Conservation (phyloP, 2,113 vertebrate genomes). For the Acanthochromis polyacanthus region DNA sequence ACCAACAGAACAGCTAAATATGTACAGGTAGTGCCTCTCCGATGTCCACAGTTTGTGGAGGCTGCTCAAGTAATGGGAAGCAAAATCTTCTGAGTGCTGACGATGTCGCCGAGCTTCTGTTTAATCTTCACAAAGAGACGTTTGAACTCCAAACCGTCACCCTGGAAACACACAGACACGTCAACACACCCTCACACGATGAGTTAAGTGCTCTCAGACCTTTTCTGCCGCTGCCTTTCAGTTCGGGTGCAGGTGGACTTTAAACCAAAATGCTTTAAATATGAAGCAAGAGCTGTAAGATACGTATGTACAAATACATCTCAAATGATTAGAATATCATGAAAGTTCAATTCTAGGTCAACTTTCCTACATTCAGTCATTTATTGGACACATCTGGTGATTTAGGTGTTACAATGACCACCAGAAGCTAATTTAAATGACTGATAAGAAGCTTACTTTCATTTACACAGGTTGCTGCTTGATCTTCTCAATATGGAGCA, state of each 20-base stretch:
- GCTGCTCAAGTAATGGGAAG: constrained; percentile 83
- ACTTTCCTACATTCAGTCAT: too few species aligned
- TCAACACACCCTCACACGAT: background rate
- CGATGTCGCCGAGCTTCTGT: constrained; percentile 89
- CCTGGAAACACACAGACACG: constrained; percentile 80
- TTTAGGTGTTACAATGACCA: too few species aligned
- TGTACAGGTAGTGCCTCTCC: constrained; percentile 41
- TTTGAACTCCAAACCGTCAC: constrained; percentile 97
- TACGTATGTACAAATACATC: too few species aligned
- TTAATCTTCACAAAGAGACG: constrained; percentile 95
- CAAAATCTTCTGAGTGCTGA: constrained; percentile 91
- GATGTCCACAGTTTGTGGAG: background rate
- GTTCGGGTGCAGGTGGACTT: background rate
- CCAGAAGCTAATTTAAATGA: too few species aligned
- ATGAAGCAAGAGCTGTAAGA: background rate
- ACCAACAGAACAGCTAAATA: constrained; percentile 54
- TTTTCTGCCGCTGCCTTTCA: background rate
- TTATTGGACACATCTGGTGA: too few species aligned
- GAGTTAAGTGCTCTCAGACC: background rate
- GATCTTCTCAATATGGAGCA: too few species aligned
- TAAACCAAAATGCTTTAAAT: background rate
- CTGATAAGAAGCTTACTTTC: too few species aligned
- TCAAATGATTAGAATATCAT: too few species aligned
- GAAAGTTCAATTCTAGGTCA: too few species aligned
- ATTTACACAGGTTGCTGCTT: too few species aligned